Evolutionary conservation across 2,113 vertebrate genomes (phyloP), one percentile per base, ranked within the genome.

Genomic region (Sinocyclocheilus anophthalmus): DNA sequence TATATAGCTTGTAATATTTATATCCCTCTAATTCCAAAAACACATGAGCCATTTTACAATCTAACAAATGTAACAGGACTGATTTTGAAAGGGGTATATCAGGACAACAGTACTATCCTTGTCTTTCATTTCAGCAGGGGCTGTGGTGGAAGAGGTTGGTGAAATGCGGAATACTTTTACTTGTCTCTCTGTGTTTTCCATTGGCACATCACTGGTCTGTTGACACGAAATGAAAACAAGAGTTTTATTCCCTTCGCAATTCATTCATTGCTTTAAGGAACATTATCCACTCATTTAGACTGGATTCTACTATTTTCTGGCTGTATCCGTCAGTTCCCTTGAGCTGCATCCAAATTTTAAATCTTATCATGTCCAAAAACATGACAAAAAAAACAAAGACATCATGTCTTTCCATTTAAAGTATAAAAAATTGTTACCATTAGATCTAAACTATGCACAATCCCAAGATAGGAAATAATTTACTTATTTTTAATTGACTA

Each of bases 161-260:
- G 70, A 33, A 73, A 57, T 73, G 81, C 33, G n/a, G 50, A 57
- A 75, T 75, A 42, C 80, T 26, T 86, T 24, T 12, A 26, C 80
- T 48, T 63, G 39, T 84, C 39, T 76, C 67, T 76, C 79, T 72
- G 26, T 55, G 37, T 86, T 83, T 85, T 84, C 39, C 42, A 61
- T 61, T 86, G 88, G 81, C 76, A 81, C 55, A 63, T 84, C 81
- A 81, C 8, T 72, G 33, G 48, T 85, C 61, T 88, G 82, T 39
- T 82, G 88, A 84, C 86, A 87, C 4, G 26, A 69, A 88, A 87
- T 67, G 59, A 88, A 86, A 88, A 84, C 61, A 77, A 59, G 20
- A 39, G 12, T 80, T 79, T 84, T 83, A 73, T 73, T 65, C 81
- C 69, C 76, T 84, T 78, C 50, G n/a, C 83, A 86, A 83, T 84